Evolutionary conservation across 2,113 vertebrate species (phyloP).

Genomic region (Gulo gulo): DNA sequence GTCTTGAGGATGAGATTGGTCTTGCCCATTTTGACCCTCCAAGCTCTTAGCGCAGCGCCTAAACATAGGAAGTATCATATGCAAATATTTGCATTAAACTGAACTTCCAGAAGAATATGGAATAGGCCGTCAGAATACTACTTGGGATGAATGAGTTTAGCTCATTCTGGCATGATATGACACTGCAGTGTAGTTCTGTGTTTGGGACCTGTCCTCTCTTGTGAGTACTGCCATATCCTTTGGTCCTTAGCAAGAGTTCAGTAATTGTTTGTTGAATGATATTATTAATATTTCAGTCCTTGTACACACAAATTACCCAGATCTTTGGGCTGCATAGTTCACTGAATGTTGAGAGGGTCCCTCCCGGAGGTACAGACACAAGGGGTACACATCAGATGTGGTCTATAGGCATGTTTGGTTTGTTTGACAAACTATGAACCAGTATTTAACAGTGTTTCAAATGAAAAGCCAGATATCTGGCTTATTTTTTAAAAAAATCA

Average conservation of each 20-base stretch:
- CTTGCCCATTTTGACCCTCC: neutral
- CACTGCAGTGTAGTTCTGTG: neutral
- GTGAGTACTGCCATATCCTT: neutral
- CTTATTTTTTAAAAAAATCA: neutral
- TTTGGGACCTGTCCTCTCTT: neutral
- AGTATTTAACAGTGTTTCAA: neutral
- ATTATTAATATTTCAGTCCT: neutral
- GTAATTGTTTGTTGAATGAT: neutral
- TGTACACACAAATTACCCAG: neutral
- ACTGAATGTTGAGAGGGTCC: neutral
- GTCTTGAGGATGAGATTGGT: neutral
- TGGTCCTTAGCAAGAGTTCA: neutral
- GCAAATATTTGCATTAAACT: neutral
- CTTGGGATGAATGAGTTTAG: neutral
- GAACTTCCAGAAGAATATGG: neutral
- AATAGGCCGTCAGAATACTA: neutral
- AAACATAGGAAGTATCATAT: neutral
- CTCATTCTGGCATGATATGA: neutral
- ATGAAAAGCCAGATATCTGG: neutral
- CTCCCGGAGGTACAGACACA: neutral
- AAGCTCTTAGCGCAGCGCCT: neutral
- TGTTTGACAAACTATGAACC: neutral
- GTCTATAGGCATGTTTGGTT: neutral
- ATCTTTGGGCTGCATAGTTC: neutral
- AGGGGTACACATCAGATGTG: neutral